Percentiles rank a stretch among this genome's conserved stretches.
phyloP scores from a whole-genome alignment of 2,797 vertebrate genomes.

The Esox masquinongy region DNA sequence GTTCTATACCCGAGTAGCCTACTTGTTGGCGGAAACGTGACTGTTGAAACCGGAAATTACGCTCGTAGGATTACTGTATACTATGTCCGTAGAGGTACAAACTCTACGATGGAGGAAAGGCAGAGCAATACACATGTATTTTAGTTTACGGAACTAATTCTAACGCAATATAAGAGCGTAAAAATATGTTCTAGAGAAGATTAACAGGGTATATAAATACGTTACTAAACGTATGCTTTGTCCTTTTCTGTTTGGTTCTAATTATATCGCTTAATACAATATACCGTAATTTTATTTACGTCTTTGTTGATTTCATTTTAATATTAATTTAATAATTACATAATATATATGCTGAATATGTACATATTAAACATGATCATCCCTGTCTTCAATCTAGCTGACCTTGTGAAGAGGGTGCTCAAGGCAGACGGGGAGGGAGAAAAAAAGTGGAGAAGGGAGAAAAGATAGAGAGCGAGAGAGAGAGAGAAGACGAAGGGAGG shows the following conservation, averaged over 20 bases:
- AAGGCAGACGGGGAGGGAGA: conserved; percentile 41
- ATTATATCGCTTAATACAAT: neutral
- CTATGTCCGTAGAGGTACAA: conserved; percentile 49
- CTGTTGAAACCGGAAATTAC: conserved; percentile 43
- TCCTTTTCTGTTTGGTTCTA: neutral
- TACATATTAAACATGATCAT: conserved; percentile 3
- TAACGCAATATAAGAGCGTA: neutral
- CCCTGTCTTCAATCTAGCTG: conserved; percentile 30
- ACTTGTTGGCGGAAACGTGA: conserved; percentile 40
- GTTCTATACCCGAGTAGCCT: too few species aligned
- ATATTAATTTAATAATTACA: neutral
- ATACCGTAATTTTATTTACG: neutral
- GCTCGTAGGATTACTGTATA: conserved; percentile 17
- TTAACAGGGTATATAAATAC: neutral
- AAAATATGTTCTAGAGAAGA: neutral
- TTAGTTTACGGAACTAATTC: neutral
- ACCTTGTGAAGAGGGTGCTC: conserved; percentile 56
- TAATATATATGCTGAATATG: neutral
- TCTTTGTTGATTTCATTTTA: neutral
- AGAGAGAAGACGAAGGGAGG: conserved; percentile 28
- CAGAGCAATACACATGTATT: neutral
- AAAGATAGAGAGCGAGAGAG: conserved; percentile 20
- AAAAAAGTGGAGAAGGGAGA: conserved; percentile 13
- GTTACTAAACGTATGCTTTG: neutral
- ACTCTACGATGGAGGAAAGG: conserved; percentile 7